phyloP scores from a whole-genome alignment of 35 echinoderm and acorn worm genomes.

The Holothuria glaberrima region DNA sequence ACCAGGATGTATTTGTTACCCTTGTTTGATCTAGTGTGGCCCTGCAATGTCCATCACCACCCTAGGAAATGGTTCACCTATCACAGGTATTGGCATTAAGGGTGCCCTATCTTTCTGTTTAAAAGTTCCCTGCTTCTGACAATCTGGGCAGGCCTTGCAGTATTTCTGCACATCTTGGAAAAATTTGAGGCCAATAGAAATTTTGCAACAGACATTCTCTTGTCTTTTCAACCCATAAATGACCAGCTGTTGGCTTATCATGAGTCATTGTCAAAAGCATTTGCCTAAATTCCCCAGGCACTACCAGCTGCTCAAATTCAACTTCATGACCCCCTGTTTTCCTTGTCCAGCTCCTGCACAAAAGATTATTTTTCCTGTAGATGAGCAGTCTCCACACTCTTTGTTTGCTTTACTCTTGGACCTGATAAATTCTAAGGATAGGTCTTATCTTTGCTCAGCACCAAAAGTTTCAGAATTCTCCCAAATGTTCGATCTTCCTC shows the following conservation, averaged over 20 bases:
- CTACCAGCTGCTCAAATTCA: conserved; percentile 47
- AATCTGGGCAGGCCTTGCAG: conserved; percentile 29
- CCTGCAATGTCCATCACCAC: conserved; percentile 45
- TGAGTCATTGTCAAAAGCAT: neutral
- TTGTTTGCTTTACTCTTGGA: conserved; percentile 10
- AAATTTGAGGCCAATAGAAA: conserved; percentile 55
- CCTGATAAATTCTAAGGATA: conserved; percentile 20
- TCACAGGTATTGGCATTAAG: conserved; percentile 35
- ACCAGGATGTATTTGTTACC: conserved; percentile 54
- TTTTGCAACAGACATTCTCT: conserved; percentile 29
- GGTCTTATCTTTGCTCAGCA: neutral
- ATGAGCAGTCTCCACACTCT: conserved; percentile 1
- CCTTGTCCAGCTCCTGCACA: conserved; percentile 26
- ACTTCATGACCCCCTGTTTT: conserved; percentile 18
- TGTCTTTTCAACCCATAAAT: conserved; percentile 51
- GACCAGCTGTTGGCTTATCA: conserved; percentile 39
- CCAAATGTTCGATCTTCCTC: neutral
- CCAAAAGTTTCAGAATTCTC: conserved; percentile 25
- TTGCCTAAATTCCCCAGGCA: conserved; percentile 36
- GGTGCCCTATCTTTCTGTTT: conserved; percentile 34
- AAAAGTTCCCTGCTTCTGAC: conserved; percentile 11
- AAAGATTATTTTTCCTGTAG: conserved; percentile 25
- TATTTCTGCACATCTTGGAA: conserved; percentile 29
- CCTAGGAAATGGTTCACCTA: conserved; percentile 17
- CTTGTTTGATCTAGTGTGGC: conserved; percentile 6